Evolutionary conservation across 2,113 vertebrate species (phyloP).

Genomic region (Dermatemys mawii): DNA sequence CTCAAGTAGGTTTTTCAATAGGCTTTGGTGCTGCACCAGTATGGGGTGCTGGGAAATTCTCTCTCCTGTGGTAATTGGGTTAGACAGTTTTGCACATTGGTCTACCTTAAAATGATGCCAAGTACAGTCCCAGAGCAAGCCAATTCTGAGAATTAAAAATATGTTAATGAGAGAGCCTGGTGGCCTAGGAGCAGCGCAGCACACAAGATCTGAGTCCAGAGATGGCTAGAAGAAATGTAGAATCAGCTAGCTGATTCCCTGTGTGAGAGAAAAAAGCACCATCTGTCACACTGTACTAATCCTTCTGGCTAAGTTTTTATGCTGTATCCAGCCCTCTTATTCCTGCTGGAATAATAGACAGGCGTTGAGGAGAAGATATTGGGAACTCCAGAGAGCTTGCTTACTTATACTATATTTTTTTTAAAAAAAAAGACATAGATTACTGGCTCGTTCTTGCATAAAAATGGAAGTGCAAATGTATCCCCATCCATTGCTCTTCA

Average conservation of each 20-base stretch:
- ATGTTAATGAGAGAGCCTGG: conserved; percentile 25
- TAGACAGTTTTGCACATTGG: conserved; percentile 39
- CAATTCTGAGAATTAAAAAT: conserved; percentile 2
- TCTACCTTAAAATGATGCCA: conserved; percentile 25
- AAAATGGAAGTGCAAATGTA: conserved; percentile 14
- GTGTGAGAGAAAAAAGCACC: background rate
- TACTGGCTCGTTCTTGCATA: background rate
- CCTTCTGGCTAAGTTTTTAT: background rate
- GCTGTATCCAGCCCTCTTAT: background rate
- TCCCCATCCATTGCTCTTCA: background rate
- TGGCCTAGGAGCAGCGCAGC: background rate
- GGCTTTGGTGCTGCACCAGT: fast-evolving
- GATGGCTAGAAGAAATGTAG: background rate
- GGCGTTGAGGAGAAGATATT: background rate
- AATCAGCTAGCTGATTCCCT: background rate
- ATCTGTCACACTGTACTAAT: background rate
- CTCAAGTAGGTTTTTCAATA: background rate
- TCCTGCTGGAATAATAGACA: conserved; percentile 17
- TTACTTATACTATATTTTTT: background rate
- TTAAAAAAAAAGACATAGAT: background rate
- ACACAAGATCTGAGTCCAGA: conserved; percentile 12
- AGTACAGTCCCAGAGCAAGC: conserved; percentile 46
- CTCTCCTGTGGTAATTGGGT: conserved; percentile 56
- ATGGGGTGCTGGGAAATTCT: background rate
- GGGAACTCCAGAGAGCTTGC: background rate